Conservation (phyloP, 53 echinoderm and acorn worm genomes). For the Apostichopus leukothele region DNA sequence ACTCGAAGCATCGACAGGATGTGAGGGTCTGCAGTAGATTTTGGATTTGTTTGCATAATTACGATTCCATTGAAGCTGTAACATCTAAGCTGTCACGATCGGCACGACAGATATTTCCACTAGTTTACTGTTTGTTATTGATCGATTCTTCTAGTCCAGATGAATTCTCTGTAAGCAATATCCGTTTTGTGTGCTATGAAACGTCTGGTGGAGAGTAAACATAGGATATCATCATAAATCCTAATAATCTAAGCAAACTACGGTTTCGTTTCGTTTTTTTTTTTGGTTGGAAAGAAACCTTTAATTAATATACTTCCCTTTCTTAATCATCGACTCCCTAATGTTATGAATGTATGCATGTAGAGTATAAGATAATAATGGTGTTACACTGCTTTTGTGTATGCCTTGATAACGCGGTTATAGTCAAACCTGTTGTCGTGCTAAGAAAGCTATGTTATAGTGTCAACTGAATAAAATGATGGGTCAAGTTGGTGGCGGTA, state of each 20-base stretch:
- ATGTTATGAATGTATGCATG: too few relatives aligned
- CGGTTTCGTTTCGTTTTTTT: too few relatives aligned
- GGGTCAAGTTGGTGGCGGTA: too few relatives aligned
- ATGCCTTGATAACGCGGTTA: too few relatives aligned
- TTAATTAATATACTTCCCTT: too few relatives aligned
- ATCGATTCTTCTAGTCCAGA: neutral
- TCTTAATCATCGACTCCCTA: too few relatives aligned
- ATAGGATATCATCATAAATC: neutral
- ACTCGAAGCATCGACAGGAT: neutral
- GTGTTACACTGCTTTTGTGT: too few relatives aligned
- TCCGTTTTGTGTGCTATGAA: neutral
- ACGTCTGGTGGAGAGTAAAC: neutral
- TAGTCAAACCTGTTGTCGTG: too few relatives aligned
- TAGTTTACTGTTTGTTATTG: neutral
- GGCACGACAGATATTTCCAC: neutral
- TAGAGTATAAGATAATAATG: too few relatives aligned
- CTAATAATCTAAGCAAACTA: neutral
- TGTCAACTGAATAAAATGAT: too few relatives aligned
- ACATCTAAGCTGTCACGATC: neutral
- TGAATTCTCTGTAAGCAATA: neutral
- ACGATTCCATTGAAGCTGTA: neutral
- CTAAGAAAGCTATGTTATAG: too few relatives aligned
- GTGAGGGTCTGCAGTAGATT: neutral
- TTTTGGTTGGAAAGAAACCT: too few relatives aligned
- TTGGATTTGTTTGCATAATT: neutral